Conservation (phyloP, 2,888 invertebrate species). For the Parapristionchus giblindavisi region DNA sequence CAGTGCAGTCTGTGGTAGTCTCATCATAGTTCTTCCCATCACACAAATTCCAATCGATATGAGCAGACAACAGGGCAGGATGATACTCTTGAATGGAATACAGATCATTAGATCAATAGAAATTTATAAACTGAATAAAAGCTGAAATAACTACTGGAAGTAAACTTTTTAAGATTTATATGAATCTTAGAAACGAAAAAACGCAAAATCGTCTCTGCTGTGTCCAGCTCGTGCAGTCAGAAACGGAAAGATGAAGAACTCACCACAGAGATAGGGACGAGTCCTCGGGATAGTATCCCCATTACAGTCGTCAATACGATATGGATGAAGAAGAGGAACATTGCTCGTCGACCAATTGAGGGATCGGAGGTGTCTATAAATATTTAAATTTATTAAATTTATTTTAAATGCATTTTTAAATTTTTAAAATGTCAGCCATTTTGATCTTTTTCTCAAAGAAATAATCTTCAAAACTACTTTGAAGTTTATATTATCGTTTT, state of each 20-base stretch:
- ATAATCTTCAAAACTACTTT: neutral
- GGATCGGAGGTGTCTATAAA: constrained; percentile 11
- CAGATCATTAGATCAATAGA: neutral
- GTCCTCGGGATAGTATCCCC: neutral
- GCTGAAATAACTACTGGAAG: neutral
- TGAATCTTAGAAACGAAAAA: too few relatives aligned
- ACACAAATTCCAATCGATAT: too few relatives aligned
- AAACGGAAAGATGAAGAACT: neutral
- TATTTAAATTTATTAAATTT: neutral
- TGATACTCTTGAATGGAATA: too few relatives aligned
- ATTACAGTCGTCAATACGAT: neutral
- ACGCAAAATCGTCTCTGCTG: too few relatives aligned
- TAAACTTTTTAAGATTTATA: neutral
- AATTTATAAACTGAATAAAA: neutral
- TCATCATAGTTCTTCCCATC: neutral
- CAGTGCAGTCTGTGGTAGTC: constrained; percentile 20
- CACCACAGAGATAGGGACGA: neutral
- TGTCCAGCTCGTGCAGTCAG: neutral
- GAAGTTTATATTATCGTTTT: neutral
- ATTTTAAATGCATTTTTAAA: neutral
- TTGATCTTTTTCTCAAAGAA: neutral
- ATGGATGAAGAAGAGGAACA: constrained; percentile 10
- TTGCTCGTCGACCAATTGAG: neutral
- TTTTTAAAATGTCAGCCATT: neutral
- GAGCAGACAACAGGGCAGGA: too few relatives aligned